A percentile compares a stretch with the other conserved stretches of the same genome.
phyloP scores from a whole-genome alignment of 2,113 vertebrate species.

The Podarcis raffonei region DNA sequence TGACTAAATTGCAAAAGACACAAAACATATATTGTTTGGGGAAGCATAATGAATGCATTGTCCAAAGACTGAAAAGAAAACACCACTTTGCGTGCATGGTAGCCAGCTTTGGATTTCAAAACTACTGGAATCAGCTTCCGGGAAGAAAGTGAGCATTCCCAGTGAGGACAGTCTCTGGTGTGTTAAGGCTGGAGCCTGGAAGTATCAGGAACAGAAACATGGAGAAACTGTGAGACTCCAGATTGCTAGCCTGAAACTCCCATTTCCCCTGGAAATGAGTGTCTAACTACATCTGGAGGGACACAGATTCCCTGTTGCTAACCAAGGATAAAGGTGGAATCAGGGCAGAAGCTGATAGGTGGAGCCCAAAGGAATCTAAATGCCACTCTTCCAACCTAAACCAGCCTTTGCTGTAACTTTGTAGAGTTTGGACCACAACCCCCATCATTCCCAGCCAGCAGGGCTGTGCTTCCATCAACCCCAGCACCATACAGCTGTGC shows the following conservation, averaged over 20 bases:
- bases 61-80: background rate
- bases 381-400: background rate
- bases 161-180: background rate
- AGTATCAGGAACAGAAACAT: background rate
- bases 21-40: background rate
- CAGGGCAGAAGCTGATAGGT: background rate
- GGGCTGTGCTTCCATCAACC: too few species aligned
- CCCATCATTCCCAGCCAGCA: too few species aligned
- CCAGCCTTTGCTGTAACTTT: background rate
- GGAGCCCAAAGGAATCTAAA: background rate
- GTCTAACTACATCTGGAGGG: too few species aligned
- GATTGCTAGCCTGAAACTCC: too few species aligned
- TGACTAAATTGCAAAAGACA: background rate
- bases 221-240: too few species aligned
- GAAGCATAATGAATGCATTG: background rate
- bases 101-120: background rate
- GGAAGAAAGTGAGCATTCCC: background rate
- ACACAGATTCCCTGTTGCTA: too few species aligned
- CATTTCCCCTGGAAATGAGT: too few species aligned
- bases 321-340: background rate
- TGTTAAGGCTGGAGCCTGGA: background rate
- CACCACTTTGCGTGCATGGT: too few species aligned
- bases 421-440: background rate
- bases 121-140: background rate
- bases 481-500: background rate